Conservation (phyloP, 2,888 invertebrate species). For the Marasmarcha lunaedactyla region DNA sequence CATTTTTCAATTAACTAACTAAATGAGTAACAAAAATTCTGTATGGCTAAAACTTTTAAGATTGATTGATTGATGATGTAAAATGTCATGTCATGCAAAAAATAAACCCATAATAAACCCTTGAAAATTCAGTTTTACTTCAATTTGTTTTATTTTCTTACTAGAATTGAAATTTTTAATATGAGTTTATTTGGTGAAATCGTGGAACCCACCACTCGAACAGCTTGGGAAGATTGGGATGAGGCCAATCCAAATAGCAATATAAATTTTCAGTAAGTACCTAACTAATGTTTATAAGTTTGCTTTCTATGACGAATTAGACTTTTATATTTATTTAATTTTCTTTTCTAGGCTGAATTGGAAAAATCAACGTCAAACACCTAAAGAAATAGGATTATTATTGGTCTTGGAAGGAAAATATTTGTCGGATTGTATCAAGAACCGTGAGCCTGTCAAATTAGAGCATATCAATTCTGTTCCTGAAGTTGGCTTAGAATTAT, state of each 20-base stretch:
- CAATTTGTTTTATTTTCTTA: too few species aligned
- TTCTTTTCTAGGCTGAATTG: slow-evolving; percentile 34
- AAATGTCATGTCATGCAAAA: too few species aligned
- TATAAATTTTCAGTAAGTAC: slow-evolving; percentile 22
- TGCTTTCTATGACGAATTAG: slow-evolving; percentile 36
- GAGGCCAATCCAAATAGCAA: slow-evolving; percentile 24
- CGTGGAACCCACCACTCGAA: slow-evolving; percentile 43
- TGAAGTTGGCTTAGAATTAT: slow-evolving; percentile 37
- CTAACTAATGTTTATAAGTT: not conserved
- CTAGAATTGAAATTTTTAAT: too few species aligned
- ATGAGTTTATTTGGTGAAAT: slow-evolving; percentile 57
- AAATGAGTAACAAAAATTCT: too few species aligned
- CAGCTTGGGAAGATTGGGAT: slow-evolving; percentile 62
- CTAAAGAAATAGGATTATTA: slow-evolving; percentile 32
- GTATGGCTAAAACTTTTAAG: too few species aligned
- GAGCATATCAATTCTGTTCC: slow-evolving; percentile 32
- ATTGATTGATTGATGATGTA: too few species aligned
- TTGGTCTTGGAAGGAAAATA: slow-evolving; percentile 51
- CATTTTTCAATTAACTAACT: too few species aligned
- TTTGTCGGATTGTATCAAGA: slow-evolving; percentile 34
- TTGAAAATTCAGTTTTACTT: too few species aligned
- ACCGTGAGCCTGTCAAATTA: slow-evolving; percentile 22
- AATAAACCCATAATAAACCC: too few species aligned
- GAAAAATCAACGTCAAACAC: slow-evolving; percentile 21
- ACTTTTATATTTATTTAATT: slow-evolving; percentile 4